phyloP scores from a whole-genome alignment of 2,888 invertebrate genomes.

The Rosalia funebris region DNA sequence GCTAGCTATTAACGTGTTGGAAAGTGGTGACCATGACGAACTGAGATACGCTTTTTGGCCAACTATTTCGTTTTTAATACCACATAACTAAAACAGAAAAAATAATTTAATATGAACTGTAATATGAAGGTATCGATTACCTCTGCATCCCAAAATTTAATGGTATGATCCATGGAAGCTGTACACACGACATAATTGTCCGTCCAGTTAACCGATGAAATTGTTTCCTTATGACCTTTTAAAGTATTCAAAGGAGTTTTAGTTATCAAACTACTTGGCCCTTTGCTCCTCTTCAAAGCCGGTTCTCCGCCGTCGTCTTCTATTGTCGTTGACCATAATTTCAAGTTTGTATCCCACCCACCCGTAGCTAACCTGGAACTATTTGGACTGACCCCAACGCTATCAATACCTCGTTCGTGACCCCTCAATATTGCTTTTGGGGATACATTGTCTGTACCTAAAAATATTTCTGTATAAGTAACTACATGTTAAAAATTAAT shows the following conservation, averaged over 20 bases:
- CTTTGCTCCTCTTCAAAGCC: constrained; percentile 54
- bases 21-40: constrained; percentile 83
- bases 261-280: constrained; percentile 43
- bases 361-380: constrained; percentile 79
- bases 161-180: constrained; percentile 94
- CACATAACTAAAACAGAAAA: constrained; percentile 68
- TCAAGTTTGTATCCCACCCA: constrained; percentile 91
- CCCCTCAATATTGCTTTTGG: constrained; percentile 86
- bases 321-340: constrained; percentile 83
- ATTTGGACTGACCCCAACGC: constrained; percentile 80
- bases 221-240: constrained; percentile 91
- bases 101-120: neutral
- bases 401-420: constrained; percentile 92
- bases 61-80: constrained; percentile 83
- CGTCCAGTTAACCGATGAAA: constrained; percentile 88
- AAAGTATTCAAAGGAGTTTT: constrained; percentile 87
- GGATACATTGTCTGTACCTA: constrained; percentile 75
- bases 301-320: constrained; percentile 56
- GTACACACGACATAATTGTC: constrained; percentile 82
- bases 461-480: too few relatives aligned
- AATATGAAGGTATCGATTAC: constrained; percentile 40
- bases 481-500: too few relatives aligned
- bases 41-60: constrained; percentile 93
- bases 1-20: constrained; percentile 80
- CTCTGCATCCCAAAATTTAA: constrained; percentile 94